Percentiles rank a stretch among this genome's conserved stretches.
Conservation (phyloP, 2,888 invertebrate species). For the Watsonalla cultraria region DNA sequence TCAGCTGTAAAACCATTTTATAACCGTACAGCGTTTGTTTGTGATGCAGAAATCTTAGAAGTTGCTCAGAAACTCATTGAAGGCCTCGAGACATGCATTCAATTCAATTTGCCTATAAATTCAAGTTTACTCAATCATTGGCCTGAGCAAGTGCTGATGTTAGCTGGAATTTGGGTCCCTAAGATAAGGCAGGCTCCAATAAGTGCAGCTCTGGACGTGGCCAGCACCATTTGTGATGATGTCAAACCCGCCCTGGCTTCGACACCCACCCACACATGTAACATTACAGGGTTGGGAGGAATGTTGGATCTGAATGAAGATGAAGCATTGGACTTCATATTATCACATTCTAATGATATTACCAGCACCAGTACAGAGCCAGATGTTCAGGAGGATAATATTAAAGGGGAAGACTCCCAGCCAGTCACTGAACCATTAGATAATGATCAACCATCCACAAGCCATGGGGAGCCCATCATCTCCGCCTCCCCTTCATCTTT, state of each 20-base stretch:
- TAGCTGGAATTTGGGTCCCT: conserved; percentile 92
- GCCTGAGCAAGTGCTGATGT: conserved; percentile 89
- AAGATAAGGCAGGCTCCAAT: conserved; percentile 87
- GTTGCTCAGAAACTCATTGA: conserved; percentile 86
- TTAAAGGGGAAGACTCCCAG: conserved; percentile 12
- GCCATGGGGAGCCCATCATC: conserved; percentile 30
- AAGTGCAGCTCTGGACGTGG: conserved; percentile 88
- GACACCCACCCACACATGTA: conserved; percentile 52
- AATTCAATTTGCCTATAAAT: conserved; percentile 88
- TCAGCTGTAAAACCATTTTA: conserved; percentile 90
- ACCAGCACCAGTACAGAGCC: conserved; percentile 18
- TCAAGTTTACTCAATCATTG: conserved; percentile 93
- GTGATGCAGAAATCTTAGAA: conserved; percentile 89
- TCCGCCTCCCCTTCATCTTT: conserved; percentile 50
- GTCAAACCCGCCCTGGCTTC: conserved; percentile 56
- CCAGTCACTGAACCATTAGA: conserved; percentile 22
- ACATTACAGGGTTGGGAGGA: conserved; percentile 63
- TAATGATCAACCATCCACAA: conserved; percentile 52
- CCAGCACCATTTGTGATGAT: conserved; percentile 78
- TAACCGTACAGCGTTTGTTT: conserved; percentile 87
- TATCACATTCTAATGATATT: conserved; percentile 68
- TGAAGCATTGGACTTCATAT: conserved; percentile 84
- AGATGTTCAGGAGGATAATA: conserved; percentile 18
- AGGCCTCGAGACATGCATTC: conserved; percentile 85
- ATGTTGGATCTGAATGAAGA: conserved; percentile 82